Evolutionary conservation across 2,888 invertebrate species (phyloP), one percentile per base, ranked within the genome.

Genomic region (Drosophila kanekoi): DNA sequence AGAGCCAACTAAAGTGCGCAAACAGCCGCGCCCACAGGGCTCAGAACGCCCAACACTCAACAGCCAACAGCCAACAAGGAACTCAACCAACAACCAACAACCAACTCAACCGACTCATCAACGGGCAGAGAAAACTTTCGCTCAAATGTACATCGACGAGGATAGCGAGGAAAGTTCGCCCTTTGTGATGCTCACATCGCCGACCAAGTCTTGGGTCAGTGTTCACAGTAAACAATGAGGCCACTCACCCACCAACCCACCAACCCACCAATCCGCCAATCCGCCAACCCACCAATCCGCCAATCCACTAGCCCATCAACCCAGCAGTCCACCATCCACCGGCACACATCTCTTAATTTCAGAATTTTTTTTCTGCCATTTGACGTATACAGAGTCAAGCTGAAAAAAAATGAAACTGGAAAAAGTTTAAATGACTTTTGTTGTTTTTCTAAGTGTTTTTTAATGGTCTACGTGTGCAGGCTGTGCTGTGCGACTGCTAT

Each of bases 131-230:
- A 68, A 79, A 81, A 72, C 79, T 84, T 89, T 89, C 74, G 74
- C 77, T 84, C 87, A 89, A 89, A 94, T 94, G 94, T 92, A 93
- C 88, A 84, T 79, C 91, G 94, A 94, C 90, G 94, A 94, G 79
- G 91, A 91, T 91, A 94, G 94, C 91, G 95, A 95, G 92, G 95
- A 95, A 81, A 95, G 95, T 89, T 94, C 94, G 48, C 93, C 94
- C 40, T 95, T 95, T 92, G 93, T 95, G 84, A 94, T 96, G 89
- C 93, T 96, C 90, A 94, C 95, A 59, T 93, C 95, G 86, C 95
- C 95, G 48, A 94, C 94, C 75, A 93, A 93, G 92, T 94, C 95
- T 93, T 93, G 93, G 77, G 93, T 94, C 82, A 90, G 90, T 87
- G 77, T 89, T 94, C 77, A 89, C 87, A 89, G 78, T 87, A 89